Evolutionary conservation across 2,888 invertebrate genomes (phyloP).

Genomic region (Spodoptera picta): DNA sequence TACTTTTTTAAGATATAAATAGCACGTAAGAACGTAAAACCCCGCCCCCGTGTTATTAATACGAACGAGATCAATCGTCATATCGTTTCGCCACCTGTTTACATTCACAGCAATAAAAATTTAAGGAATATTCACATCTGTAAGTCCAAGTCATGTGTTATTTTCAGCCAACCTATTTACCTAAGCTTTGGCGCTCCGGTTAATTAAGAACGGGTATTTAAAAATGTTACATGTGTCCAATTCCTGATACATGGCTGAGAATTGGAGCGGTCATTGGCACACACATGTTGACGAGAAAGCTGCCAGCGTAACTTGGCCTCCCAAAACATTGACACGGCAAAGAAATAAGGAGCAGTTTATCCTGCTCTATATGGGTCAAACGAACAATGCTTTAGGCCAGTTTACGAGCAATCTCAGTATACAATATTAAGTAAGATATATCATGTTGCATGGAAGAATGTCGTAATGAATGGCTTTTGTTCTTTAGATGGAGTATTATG

Average conservation of each 20-base stretch:
- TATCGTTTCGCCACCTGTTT: conserved; percentile 30
- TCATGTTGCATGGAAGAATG: conserved; percentile 47
- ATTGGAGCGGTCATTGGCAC: conserved; percentile 72
- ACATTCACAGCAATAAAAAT: conserved; percentile 40
- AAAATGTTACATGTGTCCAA: conserved; percentile 68
- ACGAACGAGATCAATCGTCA: conserved; percentile 45
- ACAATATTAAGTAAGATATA: conserved; percentile 51
- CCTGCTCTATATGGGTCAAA: conserved; percentile 47
- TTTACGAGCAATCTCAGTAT: conserved; percentile 48
- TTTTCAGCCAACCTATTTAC: conserved; percentile 69
- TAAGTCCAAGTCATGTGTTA: conserved; percentile 56
- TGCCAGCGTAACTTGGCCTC: conserved; percentile 46
- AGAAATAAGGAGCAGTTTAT: conserved; percentile 47
- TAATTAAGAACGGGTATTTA: conserved; percentile 69
- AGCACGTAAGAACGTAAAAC: conserved; percentile 13
- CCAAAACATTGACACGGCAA: conserved; percentile 45
- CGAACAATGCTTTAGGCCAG: conserved; percentile 46
- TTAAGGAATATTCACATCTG: conserved; percentile 36
- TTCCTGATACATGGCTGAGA: conserved; percentile 59
- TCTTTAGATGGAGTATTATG: conserved; percentile 34
- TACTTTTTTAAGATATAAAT: conserved; percentile 18
- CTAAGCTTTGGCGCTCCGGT: conserved; percentile 57
- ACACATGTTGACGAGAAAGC: conserved; percentile 39
- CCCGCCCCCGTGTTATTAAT: conserved; percentile 27
- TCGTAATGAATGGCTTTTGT: conserved; percentile 40